Base-by-base conservation (phyloP, 2,797 vertebrate genomes). In the Taeniopygia guttata region DNA sequence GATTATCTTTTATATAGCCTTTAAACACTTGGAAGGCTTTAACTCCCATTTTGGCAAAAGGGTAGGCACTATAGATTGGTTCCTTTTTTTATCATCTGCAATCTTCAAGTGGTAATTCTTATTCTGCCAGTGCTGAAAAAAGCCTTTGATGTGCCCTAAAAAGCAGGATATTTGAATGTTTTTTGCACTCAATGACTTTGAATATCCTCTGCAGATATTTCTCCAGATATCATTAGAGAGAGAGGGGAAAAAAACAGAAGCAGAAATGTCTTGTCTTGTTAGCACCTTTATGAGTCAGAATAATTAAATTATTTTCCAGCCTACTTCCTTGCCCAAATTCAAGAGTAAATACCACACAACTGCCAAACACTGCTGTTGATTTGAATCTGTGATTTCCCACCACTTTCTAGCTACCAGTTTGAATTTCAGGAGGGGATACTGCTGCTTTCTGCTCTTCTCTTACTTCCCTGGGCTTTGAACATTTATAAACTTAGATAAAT, bases 141-240 rank as follows among this genome's bases (percentile, higher is more conserved):
- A 75, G 36, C 16, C 40, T 87, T 87, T 84, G 32, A 69, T 67
- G 30, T 83, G 26, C 58, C 68, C 75, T 70, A 85, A 69, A 83
- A 93, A 79, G 29, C 11, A 80, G 34, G 56, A 43, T 85, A n/a
- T 74, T 93, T 70, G 8, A 32, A 55, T 51, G 23, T 0, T 42
- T 80, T 81, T 74, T 89, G 40, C 26, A 38, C 20, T 81, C 12
- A 3, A 15, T 96, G 78, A 96, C 93, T 87, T 93, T 85, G 51
- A 74, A 49, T 73, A 56, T 79, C 56, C 87, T 82, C 19, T 87
- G 38, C 23, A 82, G 51, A 15, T 62, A 32, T 48, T 70, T 84
- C 67, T 66, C 20, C n/a, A n/a, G n/a, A n/a, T 62, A 55, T 87
- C 17, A 30, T 63, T 59, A 42, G 32, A 64, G 48, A 46, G 40